phyloP scores from a whole-genome alignment of 2,888 invertebrate genomes.

The Mimumesa dahlbomi region DNA sequence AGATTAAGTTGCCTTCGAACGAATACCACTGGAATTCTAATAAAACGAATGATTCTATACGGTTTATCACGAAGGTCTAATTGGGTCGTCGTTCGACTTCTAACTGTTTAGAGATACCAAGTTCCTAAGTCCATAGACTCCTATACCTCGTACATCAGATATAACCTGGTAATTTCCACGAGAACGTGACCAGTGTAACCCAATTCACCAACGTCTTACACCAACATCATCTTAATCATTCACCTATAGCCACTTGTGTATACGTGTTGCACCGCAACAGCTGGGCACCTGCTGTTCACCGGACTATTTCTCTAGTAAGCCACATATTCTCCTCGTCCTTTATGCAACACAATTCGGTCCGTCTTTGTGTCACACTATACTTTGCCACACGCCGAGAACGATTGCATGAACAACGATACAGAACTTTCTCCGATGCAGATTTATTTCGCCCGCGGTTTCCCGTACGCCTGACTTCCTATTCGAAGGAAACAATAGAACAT shows the following conservation, averaged over 20 bases:
- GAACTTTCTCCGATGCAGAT: slow-evolving; percentile 51
- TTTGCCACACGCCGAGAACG: neutral
- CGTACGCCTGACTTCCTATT: slow-evolving; percentile 38
- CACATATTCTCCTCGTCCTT: slow-evolving; percentile 11
- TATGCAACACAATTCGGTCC: slow-evolving; percentile 7
- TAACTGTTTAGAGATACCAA: slow-evolving; percentile 25
- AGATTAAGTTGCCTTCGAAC: too few species aligned
- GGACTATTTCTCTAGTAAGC: slow-evolving; percentile 9
- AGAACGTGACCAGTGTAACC: slow-evolving; percentile 41
- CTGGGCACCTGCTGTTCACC: slow-evolving; percentile 48
- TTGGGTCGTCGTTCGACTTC: slow-evolving; percentile 37
- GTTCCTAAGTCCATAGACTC: slow-evolving; percentile 8
- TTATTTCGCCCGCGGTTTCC: slow-evolving; percentile 30
- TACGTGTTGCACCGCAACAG: slow-evolving; percentile 24
- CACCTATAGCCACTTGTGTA: slow-evolving; percentile 21
- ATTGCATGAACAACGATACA: slow-evolving; percentile 26
- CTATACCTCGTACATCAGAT: neutral
- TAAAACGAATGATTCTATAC: slow-evolving; percentile 10
- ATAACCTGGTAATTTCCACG: slow-evolving; percentile 30
- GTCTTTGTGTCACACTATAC: slow-evolving; percentile 36
- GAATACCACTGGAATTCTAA: neutral
- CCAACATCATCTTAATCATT: slow-evolving; percentile 16
- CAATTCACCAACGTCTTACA: slow-evolving; percentile 21
- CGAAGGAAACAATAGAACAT: slow-evolving; percentile 35
- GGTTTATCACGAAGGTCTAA: slow-evolving; percentile 26